phyloP scores from a whole-genome alignment of 30 jellyfish, hydroid and myxozoan species.

The Chironex yamaguchii region DNA sequence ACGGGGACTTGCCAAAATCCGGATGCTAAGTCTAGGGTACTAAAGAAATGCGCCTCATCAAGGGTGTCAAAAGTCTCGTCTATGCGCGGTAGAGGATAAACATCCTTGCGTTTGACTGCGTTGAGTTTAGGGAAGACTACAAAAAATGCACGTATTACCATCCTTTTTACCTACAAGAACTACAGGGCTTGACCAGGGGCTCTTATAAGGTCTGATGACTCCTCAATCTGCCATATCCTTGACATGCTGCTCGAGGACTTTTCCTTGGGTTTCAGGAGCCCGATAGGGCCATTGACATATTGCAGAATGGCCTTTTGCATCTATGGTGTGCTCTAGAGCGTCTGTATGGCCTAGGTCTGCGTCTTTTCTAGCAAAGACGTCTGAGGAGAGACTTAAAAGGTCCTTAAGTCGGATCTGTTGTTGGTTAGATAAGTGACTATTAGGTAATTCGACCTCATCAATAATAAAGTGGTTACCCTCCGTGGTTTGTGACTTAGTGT shows the following conservation, averaged over 20 bases:
- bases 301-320: background rate
- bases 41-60: background rate
- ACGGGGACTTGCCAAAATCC: conserved; percentile 19
- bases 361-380: no score
- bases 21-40: background rate
- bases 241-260: background rate
- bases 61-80: background rate
- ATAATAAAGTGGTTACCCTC: no score
- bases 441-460: no score
- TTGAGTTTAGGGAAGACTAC: no score
- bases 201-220: background rate
- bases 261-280: background rate
- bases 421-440: background rate
- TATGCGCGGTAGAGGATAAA: background rate
- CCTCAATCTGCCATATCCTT: background rate
- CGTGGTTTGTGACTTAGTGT: no score
- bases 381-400: no score
- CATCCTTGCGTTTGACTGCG: background rate
- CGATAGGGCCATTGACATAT: background rate
- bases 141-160: background rate
- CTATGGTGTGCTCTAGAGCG: background rate
- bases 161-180: conserved; percentile 1
- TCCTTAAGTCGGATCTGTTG: no score
- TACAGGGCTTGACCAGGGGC: background rate
- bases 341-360: no score